A percentile compares a stretch with the other conserved stretches of the same genome.
Conservation (phyloP, 2,113 vertebrate genomes). For the Pseudolaguvia tuberculata region DNA sequence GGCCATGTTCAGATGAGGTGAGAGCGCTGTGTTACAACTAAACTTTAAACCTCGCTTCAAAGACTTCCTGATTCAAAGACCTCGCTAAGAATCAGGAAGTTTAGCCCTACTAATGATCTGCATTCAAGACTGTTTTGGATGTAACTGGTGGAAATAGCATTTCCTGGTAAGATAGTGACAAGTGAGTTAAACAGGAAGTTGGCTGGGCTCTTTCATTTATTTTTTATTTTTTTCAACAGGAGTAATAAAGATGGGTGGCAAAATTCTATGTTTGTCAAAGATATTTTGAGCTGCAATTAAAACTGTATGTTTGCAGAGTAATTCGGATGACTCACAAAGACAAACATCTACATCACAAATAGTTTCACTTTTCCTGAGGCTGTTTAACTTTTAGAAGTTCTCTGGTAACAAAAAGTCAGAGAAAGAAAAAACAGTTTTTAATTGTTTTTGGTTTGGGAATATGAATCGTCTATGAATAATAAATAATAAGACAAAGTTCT, state of each 20-base stretch:
- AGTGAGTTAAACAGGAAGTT: conserved; percentile 39
- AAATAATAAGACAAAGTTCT: too few species aligned
- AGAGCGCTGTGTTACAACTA: not conserved
- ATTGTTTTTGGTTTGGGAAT: conserved; percentile 7
- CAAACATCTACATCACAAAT: conserved; percentile 20
- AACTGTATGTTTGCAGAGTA: not conserved
- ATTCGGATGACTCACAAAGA: conserved; percentile 15
- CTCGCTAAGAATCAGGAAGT: conserved; percentile 45
- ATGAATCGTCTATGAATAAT: too few species aligned
- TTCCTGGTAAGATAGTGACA: conserved; percentile 56
- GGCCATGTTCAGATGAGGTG: not conserved
- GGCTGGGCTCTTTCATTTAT: conserved; percentile 26
- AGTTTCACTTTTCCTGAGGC: conserved; percentile 29
- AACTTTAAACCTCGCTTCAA: not conserved
- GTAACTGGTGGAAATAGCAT: conserved; percentile 60
- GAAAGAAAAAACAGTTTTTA: not conserved
- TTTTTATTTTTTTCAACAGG: not conserved
- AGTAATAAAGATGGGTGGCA: conserved; percentile 5
- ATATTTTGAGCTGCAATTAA: conserved; percentile 15
- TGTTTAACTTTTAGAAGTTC: conserved; percentile 31
- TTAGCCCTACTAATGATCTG: conserved; percentile 53
- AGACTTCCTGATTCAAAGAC: not conserved
- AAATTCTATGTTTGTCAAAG: conserved; percentile 16
- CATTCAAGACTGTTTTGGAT: conserved; percentile 58
- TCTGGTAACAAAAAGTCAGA: not conserved